A percentile compares a stretch with the other conserved stretches of the same genome.
phyloP scores from a whole-genome alignment of 2,888 invertebrate species.

The Zhengitettix transpicula region DNA sequence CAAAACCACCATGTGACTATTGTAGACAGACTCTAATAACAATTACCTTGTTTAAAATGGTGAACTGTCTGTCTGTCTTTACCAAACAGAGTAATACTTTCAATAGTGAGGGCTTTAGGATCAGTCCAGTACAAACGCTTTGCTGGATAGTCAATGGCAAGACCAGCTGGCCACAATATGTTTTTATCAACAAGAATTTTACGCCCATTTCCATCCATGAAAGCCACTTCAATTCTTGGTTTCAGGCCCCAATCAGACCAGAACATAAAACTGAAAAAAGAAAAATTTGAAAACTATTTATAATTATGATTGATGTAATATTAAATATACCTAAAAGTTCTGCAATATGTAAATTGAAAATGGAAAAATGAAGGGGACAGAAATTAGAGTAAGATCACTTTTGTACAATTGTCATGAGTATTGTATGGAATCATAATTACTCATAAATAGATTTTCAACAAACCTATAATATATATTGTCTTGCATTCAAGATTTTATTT shows the following conservation, averaged over 20 bases:
- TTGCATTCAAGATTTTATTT: too few species aligned
- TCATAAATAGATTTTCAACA: too few species aligned
- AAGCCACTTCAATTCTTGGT: conserved; percentile 43
- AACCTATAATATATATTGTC: too few species aligned
- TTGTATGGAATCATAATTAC: too few species aligned
- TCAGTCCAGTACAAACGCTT: conserved; percentile 72
- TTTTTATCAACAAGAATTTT: conserved; percentile 39
- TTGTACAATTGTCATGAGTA: too few species aligned
- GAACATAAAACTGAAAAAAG: conserved; percentile 38
- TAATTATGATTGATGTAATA: too few species aligned
- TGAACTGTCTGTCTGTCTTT: conserved; percentile 42
- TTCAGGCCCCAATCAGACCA: conserved; percentile 58
- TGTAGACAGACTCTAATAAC: conserved; percentile 1
- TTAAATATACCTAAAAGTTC: too few species aligned
- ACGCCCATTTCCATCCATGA: conserved; percentile 44
- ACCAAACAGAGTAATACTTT: conserved; percentile 52
- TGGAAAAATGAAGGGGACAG: too few species aligned
- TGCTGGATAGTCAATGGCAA: conserved; percentile 58
- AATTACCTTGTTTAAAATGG: conserved; percentile 32
- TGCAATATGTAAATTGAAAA: too few species aligned
- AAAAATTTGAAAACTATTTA: background rate
- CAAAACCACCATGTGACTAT: background rate
- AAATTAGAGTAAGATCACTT: too few species aligned
- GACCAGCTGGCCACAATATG: conserved; percentile 55
- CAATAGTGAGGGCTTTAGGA: conserved; percentile 55